Evolutionary conservation across 2,113 vertebrate genomes (phyloP), one percentile per base, ranked within the genome.

Genomic region (Chionodraco myersi): DNA sequence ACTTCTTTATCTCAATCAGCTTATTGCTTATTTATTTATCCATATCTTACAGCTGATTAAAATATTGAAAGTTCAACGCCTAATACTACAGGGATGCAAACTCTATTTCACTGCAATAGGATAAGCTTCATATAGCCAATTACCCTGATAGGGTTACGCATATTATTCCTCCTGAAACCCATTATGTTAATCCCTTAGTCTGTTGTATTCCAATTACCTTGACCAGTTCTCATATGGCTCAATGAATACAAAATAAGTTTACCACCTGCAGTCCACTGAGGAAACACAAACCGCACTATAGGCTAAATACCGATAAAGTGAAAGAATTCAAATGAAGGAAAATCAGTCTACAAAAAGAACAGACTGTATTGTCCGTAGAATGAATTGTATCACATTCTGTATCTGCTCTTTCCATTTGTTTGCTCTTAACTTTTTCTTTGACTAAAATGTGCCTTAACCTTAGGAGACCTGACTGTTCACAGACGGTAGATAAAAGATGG

Each of bases 161-260:
- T 45, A 66, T 57, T 52, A 23, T 30, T 61, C 76, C 44, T 41
- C 10, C 21, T 36, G n/a, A 54, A 74, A 21, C 51, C 12, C 23
- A 64, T 79, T 34, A 57, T 21, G 7, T 62, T 14, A 34, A 36
- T 21, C 30, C 10, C 13, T 72, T 63, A 72, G 67, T 72, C 23
- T 44, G 41, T 16, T 52, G 23, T 16, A 14, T 49, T 75, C 23
- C 49, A 79, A 80, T 80, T 63, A 51, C 64, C 54, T 63, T 69
- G 68, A 77, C 63, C 66, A 58, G 34, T 9, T 14, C 45, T 15
- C 62, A 10, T 44, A 21, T 68, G 75, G 70, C 76, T 80, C 34
- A 87, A 26, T 61, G 60, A 84, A 63, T 62, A 62, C 85, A 16
- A 53, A 64, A 84, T 59, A 59, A 53, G 62, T 63, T 47, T 15